phyloP scores from a whole-genome alignment of 2,113 vertebrate genomes.

The Maccullochella peelii region DNA sequence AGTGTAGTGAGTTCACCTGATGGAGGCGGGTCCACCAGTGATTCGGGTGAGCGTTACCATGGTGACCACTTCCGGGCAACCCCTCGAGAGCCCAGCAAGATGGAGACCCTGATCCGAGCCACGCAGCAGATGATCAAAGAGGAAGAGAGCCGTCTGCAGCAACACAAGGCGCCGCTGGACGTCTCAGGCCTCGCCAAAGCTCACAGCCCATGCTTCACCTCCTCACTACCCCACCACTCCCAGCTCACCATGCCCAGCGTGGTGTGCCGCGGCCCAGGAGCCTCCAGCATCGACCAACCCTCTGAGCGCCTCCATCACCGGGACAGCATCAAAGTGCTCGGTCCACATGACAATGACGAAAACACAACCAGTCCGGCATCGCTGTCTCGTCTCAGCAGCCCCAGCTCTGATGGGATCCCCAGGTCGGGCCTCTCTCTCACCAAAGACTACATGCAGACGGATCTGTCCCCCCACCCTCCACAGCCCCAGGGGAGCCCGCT shows the following conservation, averaged over 20 bases:
- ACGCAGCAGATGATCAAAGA: conserved; percentile 99
- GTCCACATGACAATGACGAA: conserved; percentile 83
- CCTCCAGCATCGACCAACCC: conserved; percentile 80
- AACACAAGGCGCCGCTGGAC: conserved; percentile 86
- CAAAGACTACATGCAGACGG: conserved; percentile 95
- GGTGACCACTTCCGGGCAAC: conserved; percentile 92
- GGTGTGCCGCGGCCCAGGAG: conserved; percentile 85
- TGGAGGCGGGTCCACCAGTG: conserved; percentile 91
- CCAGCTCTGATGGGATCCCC: conserved; percentile 81
- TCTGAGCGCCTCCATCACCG: conserved; percentile 81
- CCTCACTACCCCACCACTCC: conserved; percentile 84
- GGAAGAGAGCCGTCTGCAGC: conserved; percentile 94
- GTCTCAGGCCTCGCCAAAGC: conserved; percentile 92
- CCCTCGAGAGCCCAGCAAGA: conserved; percentile 97
- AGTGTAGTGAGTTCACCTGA: conserved; percentile 97
- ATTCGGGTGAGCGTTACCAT: conserved; percentile 94
- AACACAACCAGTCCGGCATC: conserved; percentile 90
- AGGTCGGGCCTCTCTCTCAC: conserved; percentile 90
- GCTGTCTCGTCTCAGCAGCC: conserved; percentile 95
- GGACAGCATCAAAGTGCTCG: conserved; percentile 78
- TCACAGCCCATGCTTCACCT: conserved; percentile 89
- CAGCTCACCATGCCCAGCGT: conserved; percentile 89
- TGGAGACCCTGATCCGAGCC: conserved; percentile 97
- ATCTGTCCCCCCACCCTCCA: conserved; percentile 90
- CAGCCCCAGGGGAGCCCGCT: conserved; percentile 86